phyloP scores from a whole-genome alignment of 2,113 vertebrate species.

The Copsychus sechellarum region DNA sequence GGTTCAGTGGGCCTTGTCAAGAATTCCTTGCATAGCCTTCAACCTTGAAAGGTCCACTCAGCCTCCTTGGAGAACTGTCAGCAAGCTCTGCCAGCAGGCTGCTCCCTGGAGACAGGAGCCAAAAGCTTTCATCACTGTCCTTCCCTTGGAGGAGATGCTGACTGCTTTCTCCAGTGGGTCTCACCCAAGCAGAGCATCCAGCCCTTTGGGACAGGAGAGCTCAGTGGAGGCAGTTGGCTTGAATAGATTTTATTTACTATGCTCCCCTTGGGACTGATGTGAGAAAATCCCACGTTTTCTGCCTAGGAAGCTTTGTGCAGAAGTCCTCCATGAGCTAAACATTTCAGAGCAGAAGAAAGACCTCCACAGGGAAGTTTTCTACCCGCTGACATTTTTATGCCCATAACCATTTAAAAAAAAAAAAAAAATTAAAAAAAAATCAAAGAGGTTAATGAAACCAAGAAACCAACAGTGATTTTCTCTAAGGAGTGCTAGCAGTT shows the following conservation, averaged over 20 bases:
- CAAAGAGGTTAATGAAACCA: slow-evolving; percentile 9
- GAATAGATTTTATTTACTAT: not conserved
- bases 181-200: not conserved
- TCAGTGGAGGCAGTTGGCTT: not conserved
- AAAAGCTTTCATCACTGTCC: not conserved
- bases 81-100: not conserved
- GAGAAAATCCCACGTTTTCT: not conserved
- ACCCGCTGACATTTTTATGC: not conserved
- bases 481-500: not conserved
- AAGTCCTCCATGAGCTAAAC: not conserved
- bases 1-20: not conserved
- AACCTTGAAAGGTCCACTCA: not conserved
- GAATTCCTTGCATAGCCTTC: not conserved
- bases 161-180: not conserved
- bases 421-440: not conserved
- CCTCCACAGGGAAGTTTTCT: not conserved
- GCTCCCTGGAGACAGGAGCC: not conserved
- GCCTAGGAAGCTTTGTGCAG: not conserved
- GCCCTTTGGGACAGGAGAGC: not conserved
- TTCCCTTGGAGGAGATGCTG: not conserved
- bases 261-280: not conserved
- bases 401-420: not conserved
- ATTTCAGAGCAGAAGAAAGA: not conserved
- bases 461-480: slow-evolving; percentile 5
- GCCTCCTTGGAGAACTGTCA: not conserved